Percentiles rank a stretch among this genome's conserved stretches.
phyloP scores from a whole-genome alignment of 1,140 invertebrate species.

The Leptestheria dahalacensis region DNA sequence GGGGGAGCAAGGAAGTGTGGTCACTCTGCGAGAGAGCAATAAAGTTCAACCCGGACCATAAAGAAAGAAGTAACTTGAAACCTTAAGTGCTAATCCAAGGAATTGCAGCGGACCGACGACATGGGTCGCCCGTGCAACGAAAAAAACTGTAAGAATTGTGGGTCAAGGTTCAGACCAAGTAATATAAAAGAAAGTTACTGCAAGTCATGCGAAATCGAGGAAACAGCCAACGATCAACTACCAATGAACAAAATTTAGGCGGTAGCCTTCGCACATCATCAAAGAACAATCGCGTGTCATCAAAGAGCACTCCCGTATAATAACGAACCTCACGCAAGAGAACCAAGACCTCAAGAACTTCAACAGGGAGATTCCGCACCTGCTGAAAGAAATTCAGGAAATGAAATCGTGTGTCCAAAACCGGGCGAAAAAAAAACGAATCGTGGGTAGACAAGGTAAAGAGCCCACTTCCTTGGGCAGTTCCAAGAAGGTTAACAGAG shows the following conservation, averaged over 20 bases:
- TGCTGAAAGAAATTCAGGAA: background rate
- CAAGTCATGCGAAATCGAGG: background rate
- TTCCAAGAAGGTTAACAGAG: background rate
- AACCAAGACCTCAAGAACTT: background rate
- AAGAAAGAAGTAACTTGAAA: too few relatives aligned
- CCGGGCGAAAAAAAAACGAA: background rate
- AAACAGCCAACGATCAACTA: background rate
- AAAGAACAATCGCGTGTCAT: background rate
- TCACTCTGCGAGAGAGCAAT: too few relatives aligned
- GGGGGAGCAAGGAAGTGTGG: too few relatives aligned
- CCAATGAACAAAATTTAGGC: background rate
- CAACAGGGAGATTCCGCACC: background rate
- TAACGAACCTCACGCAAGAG: background rate
- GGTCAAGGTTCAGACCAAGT: background rate
- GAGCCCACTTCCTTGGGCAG: background rate
- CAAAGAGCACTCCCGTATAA: background rate
- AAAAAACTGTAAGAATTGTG: background rate
- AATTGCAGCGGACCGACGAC: too few relatives aligned
- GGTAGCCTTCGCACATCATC: background rate
- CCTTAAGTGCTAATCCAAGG: too few relatives aligned
- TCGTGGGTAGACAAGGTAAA: background rate
- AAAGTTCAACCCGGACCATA: too few relatives aligned
- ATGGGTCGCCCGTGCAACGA: background rate
- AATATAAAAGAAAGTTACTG: background rate
- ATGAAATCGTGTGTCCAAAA: background rate